Base-by-base conservation (phyloP, 2,113 vertebrate species). In the Elaphurus davidianus region DNA sequence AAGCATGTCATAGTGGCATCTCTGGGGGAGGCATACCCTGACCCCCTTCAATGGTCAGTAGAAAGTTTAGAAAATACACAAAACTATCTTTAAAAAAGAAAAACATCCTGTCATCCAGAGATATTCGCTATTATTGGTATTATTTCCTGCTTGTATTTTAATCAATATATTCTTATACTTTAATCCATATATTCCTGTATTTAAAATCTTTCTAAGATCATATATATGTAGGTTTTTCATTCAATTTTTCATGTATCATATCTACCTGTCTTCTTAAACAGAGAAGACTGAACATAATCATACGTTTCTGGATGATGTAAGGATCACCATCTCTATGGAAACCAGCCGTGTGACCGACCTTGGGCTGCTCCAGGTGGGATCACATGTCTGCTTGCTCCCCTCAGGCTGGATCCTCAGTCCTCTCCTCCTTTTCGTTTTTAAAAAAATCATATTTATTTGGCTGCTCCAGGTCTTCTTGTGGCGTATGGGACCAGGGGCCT, bases 11-110 rank as follows among this genome's bases (percentile, higher is more conserved):
- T 74, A 67, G 25, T 17, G 25, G 25, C 74, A 40, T 55, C 55
- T 87, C 36, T 55, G 9, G 10, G 47, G 47, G 40, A 50, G 40
- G 59, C 23, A 81, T 40, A n/a, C 54, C 81, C 90, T 59, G n/a
- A 92, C 57, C 43, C 60, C 15, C 40, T 52, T 93, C 54, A 60
- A 78, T 43, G 17, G 13, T 93, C 27, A 81, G 27, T 40, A 74
- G 27, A 86, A 96, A 93, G 50, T 78, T 27, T 76, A 86, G 8
- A 52, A 88, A 94, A 76, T 30, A 88, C 36, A 89, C 6, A 94
- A 94, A 79, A 64, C 60, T 64, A 87, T 74, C 33, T 89, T 82
- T 36, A 60, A 52, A 94, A 55, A 55, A 52, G 87, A 97, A 78
- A 59, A 92, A n/a, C 13, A 50, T 59, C 15, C 43, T 43, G n/a